Evolutionary conservation across 2,888 invertebrate genomes (phyloP).

Genomic region (Pristionchus fissidentatus): DNA sequence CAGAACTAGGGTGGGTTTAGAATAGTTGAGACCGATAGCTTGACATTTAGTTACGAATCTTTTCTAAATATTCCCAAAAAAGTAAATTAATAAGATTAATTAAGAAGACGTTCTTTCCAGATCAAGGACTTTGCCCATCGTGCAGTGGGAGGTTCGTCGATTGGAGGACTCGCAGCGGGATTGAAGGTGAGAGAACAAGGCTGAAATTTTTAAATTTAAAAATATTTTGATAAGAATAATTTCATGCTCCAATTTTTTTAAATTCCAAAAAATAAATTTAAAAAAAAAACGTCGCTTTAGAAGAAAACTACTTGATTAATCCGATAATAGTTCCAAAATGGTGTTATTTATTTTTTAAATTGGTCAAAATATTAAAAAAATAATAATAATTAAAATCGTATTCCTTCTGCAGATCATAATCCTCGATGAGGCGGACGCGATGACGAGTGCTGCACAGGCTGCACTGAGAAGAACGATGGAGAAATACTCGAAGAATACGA

Average conservation of each 20-base stretch:
- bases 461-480: conserved; percentile 98
- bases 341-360: neutral
- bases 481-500: conserved; percentile 86
- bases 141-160: conserved; percentile 80
- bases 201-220: no score
- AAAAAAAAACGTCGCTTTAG: no score
- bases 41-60: neutral
- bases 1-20: conserved; percentile 84
- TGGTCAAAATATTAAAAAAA: conserved; percentile 14
- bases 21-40: no score
- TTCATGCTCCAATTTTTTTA: neutral
- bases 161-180: conserved; percentile 77
- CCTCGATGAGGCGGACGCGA: conserved; percentile 98
- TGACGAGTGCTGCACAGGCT: conserved; percentile 96
- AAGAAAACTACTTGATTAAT: no score
- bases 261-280: neutral
- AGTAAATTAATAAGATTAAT: neutral
- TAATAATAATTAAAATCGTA: neutral
- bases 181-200: conserved; percentile 89
- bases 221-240: neutral
- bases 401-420: conserved; percentile 81
- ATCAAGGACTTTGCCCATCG: conserved; percentile 95
- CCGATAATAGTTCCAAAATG: no score
- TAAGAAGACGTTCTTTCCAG: conserved; percentile 55
- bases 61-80: neutral